Evolutionary conservation across 2,888 invertebrate species (phyloP), one percentile per base, ranked within the genome.

Genomic region (Sphaerophoria rueppellii): DNA sequence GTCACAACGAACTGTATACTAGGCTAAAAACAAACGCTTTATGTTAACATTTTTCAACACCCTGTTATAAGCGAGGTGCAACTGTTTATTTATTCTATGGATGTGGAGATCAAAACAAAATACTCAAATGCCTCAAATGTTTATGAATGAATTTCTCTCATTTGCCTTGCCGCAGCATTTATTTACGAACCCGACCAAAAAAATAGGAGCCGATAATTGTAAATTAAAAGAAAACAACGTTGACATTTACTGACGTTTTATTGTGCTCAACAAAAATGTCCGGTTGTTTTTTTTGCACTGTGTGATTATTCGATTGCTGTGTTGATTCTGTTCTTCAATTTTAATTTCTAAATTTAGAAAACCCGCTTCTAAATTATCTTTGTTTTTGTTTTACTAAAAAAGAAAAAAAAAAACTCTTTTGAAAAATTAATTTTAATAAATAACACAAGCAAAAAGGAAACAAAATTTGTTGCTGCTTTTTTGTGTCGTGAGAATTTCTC

Each of bases 281-380:
- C 81, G 57, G 70, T 70, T 75, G 58, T 75, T 71, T 52, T 50
- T 76, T 72, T 48, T 61, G 63, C 55, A 48, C 52, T 24, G 72
- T 73, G 76, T 70, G 63, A 69, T 69, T 73, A 77, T 73, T 80
- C 80, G 52, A 83, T 83, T 60, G 2, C 55, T 52, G 9, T 24
- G 7, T 24, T 70, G n/a, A 46, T 74, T 58, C 81, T 76, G 75
- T 80, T 75, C 72, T 81, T 77, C 70, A 80, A 81, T 81, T 24
- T 24, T 24, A 81, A 73, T 81, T 85, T 85, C 85, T 85, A 85
- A 77, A 77, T 85, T 81, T 85, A 85, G 85, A 54, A 81, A 72
- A 72, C 73, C 40, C 55, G 70, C 73, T 72, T 67, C 14, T 50
- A 65, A 72, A 32, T 77, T 63, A 52, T 79, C 52, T 69, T 67